Base-by-base conservation (phyloP, 1,140 invertebrate genomes). In the Sinella curviseta region DNA sequence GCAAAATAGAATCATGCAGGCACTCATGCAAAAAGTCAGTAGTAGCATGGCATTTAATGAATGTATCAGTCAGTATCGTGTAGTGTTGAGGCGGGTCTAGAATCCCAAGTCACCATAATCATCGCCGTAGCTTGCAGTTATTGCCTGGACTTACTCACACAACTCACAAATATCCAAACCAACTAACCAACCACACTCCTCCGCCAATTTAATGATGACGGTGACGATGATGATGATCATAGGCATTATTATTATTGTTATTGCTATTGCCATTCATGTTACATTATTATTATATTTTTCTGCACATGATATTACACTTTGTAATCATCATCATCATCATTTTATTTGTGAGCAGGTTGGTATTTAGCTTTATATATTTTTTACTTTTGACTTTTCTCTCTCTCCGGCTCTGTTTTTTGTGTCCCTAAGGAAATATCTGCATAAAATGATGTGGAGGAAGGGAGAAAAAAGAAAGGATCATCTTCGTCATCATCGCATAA, bases 371-470 rank as follows among this genome's bases (percentile, higher is more conserved):
- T 26, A 26, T 4, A 70, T 70, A 31, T 70, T 60, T 70, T 60
- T 24, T 24, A 26, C 8, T 17, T 8, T 60, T n/a, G 14, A 60
- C 24, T 60, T 24, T 60, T 60, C 24, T 60, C 24, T 24, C n/a
- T 60, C 55, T 60, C 12, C 55, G 12, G 39, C 39, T 48, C 39
- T 4, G n/a, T n/a, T n/a, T 48, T 48, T 60, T 26, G 65, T 70
- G 65, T 70, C 65, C 65, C 30, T 30, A 70, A 70, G 65, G 65
- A 70, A 70, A 31, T 31, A 70, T 70, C 28, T 30, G 65, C 26
- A 70, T 70, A n/a, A 14, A 12, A 17, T 26, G 14, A 31, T 31
- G 31, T 70, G 65, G 65, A 70, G 65, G 31, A 60, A 60, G 55
- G n/a, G 20, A 48, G 20, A 48, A n/a, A 48, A 48, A 17, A 65